Evolutionary conservation across 2,113 vertebrate genomes (phyloP), one percentile per base, ranked within the genome.

Genomic region (Bujurquina vittata): DNA sequence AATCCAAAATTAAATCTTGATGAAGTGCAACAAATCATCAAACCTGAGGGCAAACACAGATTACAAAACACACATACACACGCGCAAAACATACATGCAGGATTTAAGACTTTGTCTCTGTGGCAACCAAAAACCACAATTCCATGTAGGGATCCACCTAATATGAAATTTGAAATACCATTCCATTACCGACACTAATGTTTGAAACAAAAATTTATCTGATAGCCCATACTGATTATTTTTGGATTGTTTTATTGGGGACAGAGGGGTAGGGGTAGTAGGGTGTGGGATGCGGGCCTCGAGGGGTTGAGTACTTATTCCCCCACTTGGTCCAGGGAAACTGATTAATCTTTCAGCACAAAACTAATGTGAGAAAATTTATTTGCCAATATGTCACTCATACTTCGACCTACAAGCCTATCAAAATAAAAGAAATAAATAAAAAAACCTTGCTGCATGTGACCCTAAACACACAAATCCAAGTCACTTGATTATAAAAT

Each of bases 1-100:
- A 81, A 79, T 82, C 62, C 81, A 81, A 88, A 88, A 89, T 90
- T 82, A 87, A 82, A 87, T 86, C 77, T 79, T 86, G 77, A 90
- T 88, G 60, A 90, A 84, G 49, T 81, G 72, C 77, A 33, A 73
- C 82, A 84, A 88, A 87, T 84, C 6, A 11, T 83, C 37, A 1
- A 84, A 83, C 88, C 74, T 52, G 43, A 79, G 78, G 73, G 80
- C 79, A 81, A 77, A 61, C 57, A 55, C 49, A 35, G 5, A 84
- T 65, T 4, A 82, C 17, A 77, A 56, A 49, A 56, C 11, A 31
- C 40, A 7, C 59, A 40, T 9, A 26, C 20, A 54, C 67, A 33
- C 3, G 7, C 14, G 26, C 63, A 67, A 26, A 69, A 10, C 33
- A 35, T 35, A 46, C 26, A 17, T 37, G 46, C 40, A 69, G 63